Evolutionary conservation across 2,888 invertebrate species (phyloP).

Genomic region (Agapetus fuscipes): DNA sequence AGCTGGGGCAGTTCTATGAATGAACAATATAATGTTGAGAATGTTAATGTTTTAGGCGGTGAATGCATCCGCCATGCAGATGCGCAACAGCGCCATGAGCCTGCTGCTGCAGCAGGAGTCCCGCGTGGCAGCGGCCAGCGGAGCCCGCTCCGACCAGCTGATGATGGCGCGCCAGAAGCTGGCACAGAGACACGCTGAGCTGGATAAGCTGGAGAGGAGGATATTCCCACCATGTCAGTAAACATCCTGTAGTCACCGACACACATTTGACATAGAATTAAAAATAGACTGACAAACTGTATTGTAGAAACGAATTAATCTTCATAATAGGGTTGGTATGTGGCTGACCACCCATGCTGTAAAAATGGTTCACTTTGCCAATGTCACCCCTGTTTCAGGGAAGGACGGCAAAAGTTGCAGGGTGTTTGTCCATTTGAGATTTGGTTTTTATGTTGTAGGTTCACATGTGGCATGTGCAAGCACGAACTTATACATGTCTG

Average conservation of each 20-base stretch:
- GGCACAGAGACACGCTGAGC: slow-evolving; percentile 57
- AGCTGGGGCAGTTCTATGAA: too few species aligned
- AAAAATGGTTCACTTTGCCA: too few species aligned
- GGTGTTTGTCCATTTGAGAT: too few species aligned
- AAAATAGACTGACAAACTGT: not conserved
- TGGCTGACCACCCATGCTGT: too few species aligned
- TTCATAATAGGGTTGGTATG: not conserved
- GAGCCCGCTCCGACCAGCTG: slow-evolving; percentile 53
- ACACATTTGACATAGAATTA: not conserved
- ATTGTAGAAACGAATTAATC: not conserved
- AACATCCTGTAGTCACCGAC: not conserved
- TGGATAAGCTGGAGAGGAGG: slow-evolving; percentile 68
- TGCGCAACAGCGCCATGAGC: slow-evolving; percentile 59
- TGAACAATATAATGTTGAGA: too few species aligned
- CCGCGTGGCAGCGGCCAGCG: slow-evolving; percentile 56
- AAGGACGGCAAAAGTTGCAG: too few species aligned
- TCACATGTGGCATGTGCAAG: too few species aligned
- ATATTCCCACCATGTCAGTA: slow-evolving; percentile 54
- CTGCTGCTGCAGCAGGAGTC: slow-evolving; percentile 61
- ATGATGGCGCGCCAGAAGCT: slow-evolving; percentile 59
- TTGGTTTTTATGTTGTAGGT: too few species aligned
- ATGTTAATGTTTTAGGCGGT: slow-evolving; percentile 53
- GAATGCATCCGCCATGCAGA: slow-evolving; percentile 62
- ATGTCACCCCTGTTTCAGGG: too few species aligned
- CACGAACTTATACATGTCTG: too few species aligned